phyloP scores from a whole-genome alignment of 2,888 invertebrate genomes.

The Acleris holmiana region DNA sequence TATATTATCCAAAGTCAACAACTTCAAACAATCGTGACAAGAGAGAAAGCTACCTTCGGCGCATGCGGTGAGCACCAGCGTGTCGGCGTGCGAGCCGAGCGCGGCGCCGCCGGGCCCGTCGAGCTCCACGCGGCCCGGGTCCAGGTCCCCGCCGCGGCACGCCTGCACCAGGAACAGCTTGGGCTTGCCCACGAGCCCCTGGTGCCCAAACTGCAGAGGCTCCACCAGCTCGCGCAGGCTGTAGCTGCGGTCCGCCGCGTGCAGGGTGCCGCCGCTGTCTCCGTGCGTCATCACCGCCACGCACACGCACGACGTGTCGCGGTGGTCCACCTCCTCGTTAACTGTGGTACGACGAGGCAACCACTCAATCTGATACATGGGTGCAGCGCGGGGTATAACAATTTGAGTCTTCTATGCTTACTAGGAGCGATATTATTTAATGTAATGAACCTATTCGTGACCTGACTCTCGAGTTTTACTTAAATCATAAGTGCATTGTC shows the following conservation, averaged over 20 bases:
- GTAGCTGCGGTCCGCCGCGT: slow-evolving; percentile 59
- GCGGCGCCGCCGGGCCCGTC: slow-evolving; percentile 48
- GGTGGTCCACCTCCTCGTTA: slow-evolving; percentile 54
- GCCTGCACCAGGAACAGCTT: slow-evolving; percentile 68
- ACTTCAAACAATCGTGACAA: too few relatives aligned
- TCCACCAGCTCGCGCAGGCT: slow-evolving; percentile 50
- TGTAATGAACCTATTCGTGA: too few relatives aligned
- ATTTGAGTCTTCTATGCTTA: too few relatives aligned
- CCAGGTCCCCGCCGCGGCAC: slow-evolving; percentile 58
- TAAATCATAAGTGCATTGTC: too few relatives aligned
- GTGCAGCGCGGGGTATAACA: not conserved
- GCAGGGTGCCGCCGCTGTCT: slow-evolving; percentile 49
- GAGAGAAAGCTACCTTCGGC: slow-evolving; percentile 61
- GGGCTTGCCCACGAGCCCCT: slow-evolving; percentile 57
- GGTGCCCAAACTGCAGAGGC: slow-evolving; percentile 51
- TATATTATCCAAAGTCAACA: too few relatives aligned
- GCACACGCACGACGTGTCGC: slow-evolving; percentile 59
- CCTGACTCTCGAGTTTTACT: too few relatives aligned
- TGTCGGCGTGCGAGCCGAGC: slow-evolving; percentile 61
- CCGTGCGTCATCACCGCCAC: slow-evolving; percentile 65
- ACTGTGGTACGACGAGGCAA: slow-evolving; percentile 47
- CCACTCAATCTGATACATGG: not conserved
- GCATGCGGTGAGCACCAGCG: slow-evolving; percentile 59
- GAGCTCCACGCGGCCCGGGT: slow-evolving; percentile 54
- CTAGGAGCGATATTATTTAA: too few relatives aligned